phyloP scores from a whole-genome alignment of 1,140 invertebrate genomes.

The Pseudomyrmex gracilis region DNA sequence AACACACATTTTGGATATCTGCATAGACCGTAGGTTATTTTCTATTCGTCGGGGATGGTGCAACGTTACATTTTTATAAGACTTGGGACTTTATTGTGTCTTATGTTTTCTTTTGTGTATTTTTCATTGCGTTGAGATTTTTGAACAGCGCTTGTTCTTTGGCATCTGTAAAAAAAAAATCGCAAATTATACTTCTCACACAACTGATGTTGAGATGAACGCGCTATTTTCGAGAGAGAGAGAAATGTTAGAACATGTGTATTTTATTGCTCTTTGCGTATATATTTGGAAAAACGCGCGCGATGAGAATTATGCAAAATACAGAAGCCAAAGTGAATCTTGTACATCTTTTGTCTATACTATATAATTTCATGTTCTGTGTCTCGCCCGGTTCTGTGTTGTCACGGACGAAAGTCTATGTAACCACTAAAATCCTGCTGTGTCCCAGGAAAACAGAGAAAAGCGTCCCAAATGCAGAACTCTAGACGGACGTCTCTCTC shows the following conservation, averaged over 20 bases:
- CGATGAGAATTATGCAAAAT: background rate
- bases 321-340: constrained; percentile 18
- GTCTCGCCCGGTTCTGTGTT: constrained; percentile 17
- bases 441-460: background rate
- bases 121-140: constrained; percentile 2
- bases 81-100: background rate
- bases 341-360: background rate
- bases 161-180: constrained; percentile 8
- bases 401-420: constrained; percentile 10
- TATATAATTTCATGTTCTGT: constrained; percentile 26
- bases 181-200: background rate
- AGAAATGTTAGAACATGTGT: too few relatives aligned
- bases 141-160: background rate
- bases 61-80: background rate
- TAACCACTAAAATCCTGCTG: background rate
- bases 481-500: constrained; percentile 39
- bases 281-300: background rate
- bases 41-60: constrained; percentile 2
- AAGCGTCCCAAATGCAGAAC: constrained; percentile 9
- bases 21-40: constrained; percentile 30
- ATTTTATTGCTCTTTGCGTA: background rate
- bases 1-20: background rate
- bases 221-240: too few relatives aligned
- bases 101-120: background rate
- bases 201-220: too few relatives aligned